Percentiles rank a stretch among this genome's conserved stretches.
These are phyloP conservation scores for Bombus superbus DNA, from an alignment of 1,140 invertebrate species.

Conservation along the genomic window DNA sequence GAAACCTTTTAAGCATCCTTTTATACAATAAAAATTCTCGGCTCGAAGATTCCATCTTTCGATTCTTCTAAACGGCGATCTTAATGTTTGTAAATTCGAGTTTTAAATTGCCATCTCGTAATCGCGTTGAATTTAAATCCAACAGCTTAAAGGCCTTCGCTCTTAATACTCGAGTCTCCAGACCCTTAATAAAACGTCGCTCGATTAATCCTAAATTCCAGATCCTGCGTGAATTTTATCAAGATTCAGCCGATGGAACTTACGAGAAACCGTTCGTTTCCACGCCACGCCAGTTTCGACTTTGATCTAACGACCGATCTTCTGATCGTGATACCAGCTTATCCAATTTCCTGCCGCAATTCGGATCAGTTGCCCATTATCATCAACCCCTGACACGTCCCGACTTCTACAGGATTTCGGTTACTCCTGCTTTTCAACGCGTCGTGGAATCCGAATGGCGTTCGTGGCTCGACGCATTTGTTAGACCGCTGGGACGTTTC, in stretches of 20 bases:
- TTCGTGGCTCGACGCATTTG: neutral
- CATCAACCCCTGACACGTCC: slow-evolving; percentile 2
- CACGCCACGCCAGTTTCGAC: neutral
- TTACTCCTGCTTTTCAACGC: slow-evolving; percentile 20
- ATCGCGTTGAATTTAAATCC: neutral
- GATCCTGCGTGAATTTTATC: neutral
- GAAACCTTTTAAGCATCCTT: no score
- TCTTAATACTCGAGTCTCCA: neutral
- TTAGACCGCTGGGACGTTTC: neutral
- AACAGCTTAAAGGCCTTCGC: neutral
- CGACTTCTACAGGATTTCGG: no score
- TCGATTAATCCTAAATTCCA: neutral
- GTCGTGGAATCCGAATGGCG: neutral
- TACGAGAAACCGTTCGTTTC: neutral
- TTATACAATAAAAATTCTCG: no score
- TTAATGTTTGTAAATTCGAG: neutral
- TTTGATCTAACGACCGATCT: slow-evolving; percentile 3
- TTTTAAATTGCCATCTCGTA: neutral
- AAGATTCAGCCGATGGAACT: neutral
- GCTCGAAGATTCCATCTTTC: neutral
- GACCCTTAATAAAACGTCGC: neutral
- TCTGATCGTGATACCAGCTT: slow-evolving; percentile 18
- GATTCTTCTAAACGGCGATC: no score
- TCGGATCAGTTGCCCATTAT: slow-evolving; percentile 32
- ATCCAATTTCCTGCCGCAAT: slow-evolving; percentile 25